Conservation (phyloP, 2,888 invertebrate species). For the Napeogenes sylphis region DNA sequence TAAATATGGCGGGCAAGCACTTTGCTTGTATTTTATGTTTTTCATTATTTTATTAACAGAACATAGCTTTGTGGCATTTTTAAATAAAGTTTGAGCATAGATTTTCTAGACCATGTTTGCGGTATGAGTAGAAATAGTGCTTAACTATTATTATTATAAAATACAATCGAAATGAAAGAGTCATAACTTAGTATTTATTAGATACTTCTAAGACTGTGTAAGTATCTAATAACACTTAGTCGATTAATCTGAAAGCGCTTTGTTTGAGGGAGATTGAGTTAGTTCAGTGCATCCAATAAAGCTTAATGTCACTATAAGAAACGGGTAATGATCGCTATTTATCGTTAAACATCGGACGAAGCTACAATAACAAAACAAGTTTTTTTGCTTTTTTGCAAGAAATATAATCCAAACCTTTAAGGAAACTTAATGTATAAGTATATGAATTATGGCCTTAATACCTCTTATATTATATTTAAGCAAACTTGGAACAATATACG, state of each 20-base stretch:
- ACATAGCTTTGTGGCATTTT: slow-evolving; percentile 24
- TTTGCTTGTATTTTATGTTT: slow-evolving; percentile 44
- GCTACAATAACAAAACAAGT: slow-evolving; percentile 23
- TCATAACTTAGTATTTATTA: slow-evolving; percentile 13
- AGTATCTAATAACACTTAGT: slow-evolving; percentile 7
- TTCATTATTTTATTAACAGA: slow-evolving; percentile 38
- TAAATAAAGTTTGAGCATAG: neutral
- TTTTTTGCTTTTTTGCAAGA: neutral
- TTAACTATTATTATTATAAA: too few species aligned
- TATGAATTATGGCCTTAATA: neutral
- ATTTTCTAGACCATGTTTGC: neutral
- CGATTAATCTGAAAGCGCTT: slow-evolving; percentile 44
- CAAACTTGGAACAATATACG: slow-evolving; percentile 17
- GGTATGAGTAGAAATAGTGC: too few species aligned
- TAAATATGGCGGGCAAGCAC: slow-evolving; percentile 47
- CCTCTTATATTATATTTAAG: neutral
- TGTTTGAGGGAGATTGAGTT: slow-evolving; percentile 53
- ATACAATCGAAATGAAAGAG: neutral
- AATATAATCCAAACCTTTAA: neutral
- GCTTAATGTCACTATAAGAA: slow-evolving; percentile 64
- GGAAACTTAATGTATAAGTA: too few species aligned
- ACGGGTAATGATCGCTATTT: slow-evolving; percentile 62
- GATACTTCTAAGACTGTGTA: slow-evolving; percentile 10
- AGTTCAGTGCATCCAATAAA: slow-evolving; percentile 57
- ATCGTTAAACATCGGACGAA: slow-evolving; percentile 45